Evolutionary conservation across 2,888 invertebrate species (phyloP).

Genomic region (Allygus modestus): DNA sequence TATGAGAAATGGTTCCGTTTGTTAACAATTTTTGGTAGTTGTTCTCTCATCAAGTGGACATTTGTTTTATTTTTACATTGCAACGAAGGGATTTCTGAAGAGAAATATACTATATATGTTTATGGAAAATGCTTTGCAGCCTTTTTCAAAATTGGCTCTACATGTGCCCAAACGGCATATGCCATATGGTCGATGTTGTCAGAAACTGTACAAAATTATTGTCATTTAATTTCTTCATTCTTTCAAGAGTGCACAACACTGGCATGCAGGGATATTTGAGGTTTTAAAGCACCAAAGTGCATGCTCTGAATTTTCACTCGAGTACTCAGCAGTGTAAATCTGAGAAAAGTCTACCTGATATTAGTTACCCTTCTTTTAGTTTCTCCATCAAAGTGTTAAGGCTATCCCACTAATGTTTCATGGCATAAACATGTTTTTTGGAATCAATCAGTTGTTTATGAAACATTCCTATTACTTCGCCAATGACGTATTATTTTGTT

Average conservation of each 20-base stretch:
- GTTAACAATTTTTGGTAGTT: too few relatives aligned
- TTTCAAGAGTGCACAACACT: slow-evolving; percentile 5
- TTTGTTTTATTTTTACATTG: too few relatives aligned
- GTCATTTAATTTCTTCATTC: slow-evolving; percentile 54
- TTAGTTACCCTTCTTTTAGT: slow-evolving; percentile 20
- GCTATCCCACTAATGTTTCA: slow-evolving; percentile 9
- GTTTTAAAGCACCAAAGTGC: slow-evolving; percentile 38
- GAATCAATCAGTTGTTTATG: neutral
- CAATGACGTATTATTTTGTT: neutral
- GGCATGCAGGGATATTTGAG: slow-evolving; percentile 20
- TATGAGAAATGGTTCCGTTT: too few relatives aligned
- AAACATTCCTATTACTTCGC: slow-evolving; percentile 18
- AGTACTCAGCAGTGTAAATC: slow-evolving; percentile 1
- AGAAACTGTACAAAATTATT: neutral
- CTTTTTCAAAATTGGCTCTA: too few relatives aligned
- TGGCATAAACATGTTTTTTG: slow-evolving; percentile 32
- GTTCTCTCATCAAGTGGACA: too few relatives aligned
- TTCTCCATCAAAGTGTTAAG: neutral
- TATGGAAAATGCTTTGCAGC: too few relatives aligned
- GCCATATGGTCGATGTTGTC: too few relatives aligned
- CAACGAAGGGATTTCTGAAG: too few relatives aligned
- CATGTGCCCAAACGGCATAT: too few relatives aligned
- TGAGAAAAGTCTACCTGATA: slow-evolving; percentile 50
- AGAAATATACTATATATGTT: too few relatives aligned
- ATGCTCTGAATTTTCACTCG: slow-evolving; percentile 34